phyloP scores from a whole-genome alignment of 2,113 vertebrate genomes.

The Barbus barbus region DNA sequence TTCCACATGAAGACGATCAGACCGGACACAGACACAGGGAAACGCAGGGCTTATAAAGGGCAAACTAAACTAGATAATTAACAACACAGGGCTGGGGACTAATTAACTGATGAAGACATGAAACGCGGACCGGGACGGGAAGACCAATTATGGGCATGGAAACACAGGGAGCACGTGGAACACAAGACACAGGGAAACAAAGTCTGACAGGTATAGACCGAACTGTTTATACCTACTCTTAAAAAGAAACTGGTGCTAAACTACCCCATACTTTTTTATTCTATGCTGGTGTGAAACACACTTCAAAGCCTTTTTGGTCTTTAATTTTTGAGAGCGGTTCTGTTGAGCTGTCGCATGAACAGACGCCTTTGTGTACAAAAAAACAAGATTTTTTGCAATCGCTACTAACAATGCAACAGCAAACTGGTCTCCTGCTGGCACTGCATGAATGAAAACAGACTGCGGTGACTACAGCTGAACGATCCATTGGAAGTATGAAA shows the following conservation, averaged over 20 bases:
- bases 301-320: neutral
- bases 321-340: neutral
- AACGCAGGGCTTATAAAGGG: too few species aligned
- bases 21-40: too few species aligned
- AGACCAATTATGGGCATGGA: too few species aligned
- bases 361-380: neutral
- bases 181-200: too few species aligned
- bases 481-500: neutral
- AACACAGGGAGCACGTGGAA: too few species aligned
- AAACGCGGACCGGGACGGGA: too few species aligned
- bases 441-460: neutral
- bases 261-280: neutral
- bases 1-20: too few species aligned
- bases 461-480: neutral
- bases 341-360: slow-evolving; percentile 6
- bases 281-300: neutral
- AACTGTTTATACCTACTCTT: neutral
- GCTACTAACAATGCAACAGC: neutral
- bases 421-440: neutral
- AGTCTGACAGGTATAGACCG: neutral
- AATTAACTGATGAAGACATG: too few species aligned
- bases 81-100: too few species aligned
- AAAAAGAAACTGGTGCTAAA: neutral
- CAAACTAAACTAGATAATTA: too few species aligned
- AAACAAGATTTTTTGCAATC: neutral